Percentiles rank a stretch among this genome's conserved stretches.
These are phyloP conservation scores for Chrysodeixis includens DNA, from an alignment of 2,888 invertebrate species.

Conservation along the genomic window DNA sequence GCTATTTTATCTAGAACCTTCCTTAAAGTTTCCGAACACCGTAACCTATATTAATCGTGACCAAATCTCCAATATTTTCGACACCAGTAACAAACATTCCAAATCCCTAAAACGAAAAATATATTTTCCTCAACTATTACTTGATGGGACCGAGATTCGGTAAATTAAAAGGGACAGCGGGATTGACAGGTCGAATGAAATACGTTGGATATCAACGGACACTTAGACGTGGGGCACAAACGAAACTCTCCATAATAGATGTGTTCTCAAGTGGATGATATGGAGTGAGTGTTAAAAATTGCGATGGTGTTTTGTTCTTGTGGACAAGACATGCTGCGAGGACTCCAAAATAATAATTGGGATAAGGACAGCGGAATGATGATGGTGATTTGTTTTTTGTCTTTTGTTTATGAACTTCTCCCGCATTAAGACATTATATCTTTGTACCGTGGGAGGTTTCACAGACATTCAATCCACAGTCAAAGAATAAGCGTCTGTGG, in stretches of 20 bases:
- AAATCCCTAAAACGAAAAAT: slow-evolving; percentile 25
- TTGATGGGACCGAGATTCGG: slow-evolving; percentile 38
- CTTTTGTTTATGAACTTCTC: no score
- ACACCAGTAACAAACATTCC: slow-evolving; percentile 28
- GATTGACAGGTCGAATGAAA: slow-evolving; percentile 51
- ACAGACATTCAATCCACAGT: no score
- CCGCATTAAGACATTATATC: no score
- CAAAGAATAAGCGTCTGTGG: no score
- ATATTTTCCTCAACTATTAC: slow-evolving; percentile 40
- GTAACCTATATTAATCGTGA: not conserved
- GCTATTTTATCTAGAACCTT: no score
- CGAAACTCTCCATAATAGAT: slow-evolving; percentile 35
- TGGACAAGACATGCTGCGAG: no score
- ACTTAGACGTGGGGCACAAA: slow-evolving; percentile 36
- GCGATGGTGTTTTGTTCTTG: not conserved
- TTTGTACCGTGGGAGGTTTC: no score
- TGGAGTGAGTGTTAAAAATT: slow-evolving; percentile 23
- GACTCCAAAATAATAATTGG: no score
- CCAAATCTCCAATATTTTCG: slow-evolving; percentile 9
- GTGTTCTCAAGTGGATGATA: slow-evolving; percentile 38
- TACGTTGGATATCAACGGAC: slow-evolving; percentile 33
- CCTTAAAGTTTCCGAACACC: not conserved
- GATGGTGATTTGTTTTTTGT: no score
- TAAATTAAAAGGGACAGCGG: slow-evolving; percentile 52
- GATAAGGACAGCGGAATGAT: no score